Base-by-base conservation (phyloP, 2,797 vertebrate genomes). In the Hozukius guyotensis region DNA sequence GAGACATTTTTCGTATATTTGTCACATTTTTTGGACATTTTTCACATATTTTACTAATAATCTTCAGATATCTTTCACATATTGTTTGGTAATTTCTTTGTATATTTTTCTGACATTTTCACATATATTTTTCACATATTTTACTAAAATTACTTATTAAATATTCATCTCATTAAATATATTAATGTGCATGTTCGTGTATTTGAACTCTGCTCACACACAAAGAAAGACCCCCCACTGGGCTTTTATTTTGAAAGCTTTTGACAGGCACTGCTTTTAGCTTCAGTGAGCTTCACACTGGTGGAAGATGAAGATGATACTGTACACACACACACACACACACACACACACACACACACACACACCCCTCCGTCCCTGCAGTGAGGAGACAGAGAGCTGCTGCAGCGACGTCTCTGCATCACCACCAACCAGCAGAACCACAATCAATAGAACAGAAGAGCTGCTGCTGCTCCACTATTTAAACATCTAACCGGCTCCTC, bases 241-340 rank as follows among this genome's bases (percentile, higher is more conserved):
- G 27, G 71, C 78, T 80, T 89, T 92, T 90, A 90, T 88, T 91
- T 56, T 90, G 89, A 89, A 89, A 61, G 18, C 1, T 3, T 10
- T 2, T 0, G 1, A 32, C 16, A 67, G 60, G 3, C 49, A 20
- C 6, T 1, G 11, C 8, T 32, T 46, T n/a, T n/a, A 27, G 4
- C 27, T 53, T 25, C 6, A 74, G 42, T 2, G 1, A 72, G 27
- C 78, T 82, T 84, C n/a, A 89, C 72, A 14, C 10, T 81, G 49
- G 13, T 62, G 69, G 13, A 71, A 49, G 65, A 65, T 10, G 42
- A 56, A 81, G 75, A 83, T 70, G 53, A 64, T 61, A 29, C 8
- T 60, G 27, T 59, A 52, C 42, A 31, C 75, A 49, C 49, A 34
- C 55, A 32, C 73, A 67, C 67, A 57, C 62, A 56, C 73, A 16